A percentile compares a stretch with the other conserved stretches of the same genome.
Evolutionary conservation across 1,140 invertebrate genomes (phyloP).

Genomic region (Drosophila repleta): DNA sequence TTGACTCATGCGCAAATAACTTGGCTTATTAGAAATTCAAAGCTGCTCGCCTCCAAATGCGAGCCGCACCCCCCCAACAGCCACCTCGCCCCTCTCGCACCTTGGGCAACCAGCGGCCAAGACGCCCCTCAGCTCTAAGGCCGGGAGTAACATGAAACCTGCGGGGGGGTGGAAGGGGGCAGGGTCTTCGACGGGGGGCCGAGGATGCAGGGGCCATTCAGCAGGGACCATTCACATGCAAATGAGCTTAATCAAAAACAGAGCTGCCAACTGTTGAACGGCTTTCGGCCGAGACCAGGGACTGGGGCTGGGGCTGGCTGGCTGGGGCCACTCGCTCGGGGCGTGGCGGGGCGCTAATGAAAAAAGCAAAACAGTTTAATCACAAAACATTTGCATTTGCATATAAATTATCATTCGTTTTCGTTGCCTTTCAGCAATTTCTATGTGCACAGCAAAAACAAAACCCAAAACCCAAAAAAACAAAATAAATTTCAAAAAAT

Average conservation of each 20-base stretch:
- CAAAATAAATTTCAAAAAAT: constrained; percentile 4
- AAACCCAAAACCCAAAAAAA: constrained; percentile 13
- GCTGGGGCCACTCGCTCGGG: neutral
- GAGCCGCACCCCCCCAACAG: neutral
- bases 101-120: neutral
- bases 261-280: constrained; percentile 62
- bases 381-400: constrained; percentile 77
- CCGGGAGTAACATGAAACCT: constrained; percentile 68
- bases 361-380: constrained; percentile 78
- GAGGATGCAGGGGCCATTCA: neutral
- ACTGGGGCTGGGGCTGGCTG: neutral
- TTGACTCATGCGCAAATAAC: constrained; percentile 80
- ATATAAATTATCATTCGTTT: constrained; percentile 69
- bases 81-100: neutral
- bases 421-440: constrained; percentile 4
- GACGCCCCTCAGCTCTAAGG: neutral
- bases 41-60: constrained; percentile 38
- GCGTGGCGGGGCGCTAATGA: constrained; percentile 65
- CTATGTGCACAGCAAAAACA: constrained; percentile 30
- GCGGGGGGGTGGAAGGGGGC: neutral
- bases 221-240: constrained; percentile 67
- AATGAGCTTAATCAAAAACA: constrained; percentile 81
- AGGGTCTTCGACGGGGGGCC: neutral
- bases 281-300: constrained; percentile 29
- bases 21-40: constrained; percentile 81